These are phyloP conservation scores for Platysternon megacephalum DNA, from an alignment of 2,113 vertebrate genomes.

Conservation along the genomic window DNA sequence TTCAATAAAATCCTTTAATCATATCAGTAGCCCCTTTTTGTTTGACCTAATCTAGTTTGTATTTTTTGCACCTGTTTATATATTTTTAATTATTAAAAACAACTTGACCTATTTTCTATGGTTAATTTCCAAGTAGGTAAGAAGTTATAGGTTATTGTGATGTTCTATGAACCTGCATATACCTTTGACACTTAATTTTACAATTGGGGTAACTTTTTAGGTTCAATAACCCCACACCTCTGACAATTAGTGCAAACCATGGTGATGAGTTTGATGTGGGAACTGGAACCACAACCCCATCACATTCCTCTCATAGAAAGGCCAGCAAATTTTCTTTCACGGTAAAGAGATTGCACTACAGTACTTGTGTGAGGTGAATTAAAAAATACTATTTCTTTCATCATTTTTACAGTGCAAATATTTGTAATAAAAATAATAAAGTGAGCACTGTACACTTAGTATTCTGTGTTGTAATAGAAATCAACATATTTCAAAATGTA, in stretches of 20 bases:
- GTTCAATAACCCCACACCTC: not conserved
- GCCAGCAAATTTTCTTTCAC: not conserved
- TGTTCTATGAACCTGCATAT: not conserved
- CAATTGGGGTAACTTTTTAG: not conserved
- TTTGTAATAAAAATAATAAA: too few relatives aligned
- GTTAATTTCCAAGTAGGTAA: not conserved
- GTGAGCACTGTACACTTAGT: too few relatives aligned
- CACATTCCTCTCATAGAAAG: not conserved
- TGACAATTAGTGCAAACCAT: not conserved
- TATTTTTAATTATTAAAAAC: not conserved
- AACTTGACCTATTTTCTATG: not conserved
- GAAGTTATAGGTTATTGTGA: not conserved
- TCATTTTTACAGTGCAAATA: too few relatives aligned
- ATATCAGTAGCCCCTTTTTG: not conserved
- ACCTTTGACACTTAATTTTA: not conserved
- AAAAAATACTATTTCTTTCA: too few relatives aligned
- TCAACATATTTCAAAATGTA: too few relatives aligned
- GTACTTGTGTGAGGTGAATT: too few relatives aligned
- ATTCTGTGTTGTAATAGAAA: too few relatives aligned
- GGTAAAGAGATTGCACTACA: too few relatives aligned
- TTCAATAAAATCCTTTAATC: not conserved
- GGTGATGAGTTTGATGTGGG: not conserved
- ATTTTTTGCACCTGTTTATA: not conserved
- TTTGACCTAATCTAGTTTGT: not conserved
- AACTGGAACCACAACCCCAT: not conserved